A percentile compares a stretch with the other conserved stretches of the same genome.
Conservation (phyloP, 1,140 invertebrate species). For the Bombus picipes region DNA sequence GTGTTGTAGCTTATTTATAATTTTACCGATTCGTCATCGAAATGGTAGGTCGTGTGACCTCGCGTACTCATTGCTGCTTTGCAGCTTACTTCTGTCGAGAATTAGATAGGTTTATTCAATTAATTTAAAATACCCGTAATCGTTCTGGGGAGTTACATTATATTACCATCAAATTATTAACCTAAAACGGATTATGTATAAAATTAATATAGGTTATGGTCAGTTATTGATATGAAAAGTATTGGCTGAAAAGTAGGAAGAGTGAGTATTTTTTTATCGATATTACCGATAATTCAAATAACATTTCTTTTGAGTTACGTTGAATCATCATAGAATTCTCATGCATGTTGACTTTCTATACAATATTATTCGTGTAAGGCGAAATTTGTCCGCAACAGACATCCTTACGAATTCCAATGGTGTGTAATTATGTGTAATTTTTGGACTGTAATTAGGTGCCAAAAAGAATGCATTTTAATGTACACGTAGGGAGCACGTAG, state of each 20-base stretch:
- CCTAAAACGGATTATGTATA: not conserved
- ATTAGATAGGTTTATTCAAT: not conserved
- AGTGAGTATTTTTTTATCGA: not conserved
- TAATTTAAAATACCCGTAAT: not conserved
- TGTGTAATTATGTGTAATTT: conserved; percentile 16
- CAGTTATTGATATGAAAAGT: not conserved
- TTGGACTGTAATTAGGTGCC: not conserved
- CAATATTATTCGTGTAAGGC: not conserved
- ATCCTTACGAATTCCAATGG: not conserved
- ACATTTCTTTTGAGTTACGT: not conserved
- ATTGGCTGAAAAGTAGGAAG: not conserved
- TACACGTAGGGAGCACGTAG: conserved; percentile 12
- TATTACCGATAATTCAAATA: conserved; percentile 6
- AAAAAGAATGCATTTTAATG: conserved; percentile 1
- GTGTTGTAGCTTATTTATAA: conserved; percentile 23
- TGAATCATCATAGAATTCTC: not conserved
- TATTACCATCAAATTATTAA: not conserved
- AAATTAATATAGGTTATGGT: not conserved
- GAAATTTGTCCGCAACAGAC: not conserved
- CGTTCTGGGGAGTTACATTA: not conserved
- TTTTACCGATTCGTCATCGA: conserved; percentile 58
- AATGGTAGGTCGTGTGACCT: not conserved
- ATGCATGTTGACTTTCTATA: conserved; percentile 38
- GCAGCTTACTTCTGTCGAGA: not conserved
- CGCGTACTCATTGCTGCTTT: not conserved